Evolutionary conservation across 1,140 invertebrate species (phyloP).

Genomic region (Chymomyza costata): DNA sequence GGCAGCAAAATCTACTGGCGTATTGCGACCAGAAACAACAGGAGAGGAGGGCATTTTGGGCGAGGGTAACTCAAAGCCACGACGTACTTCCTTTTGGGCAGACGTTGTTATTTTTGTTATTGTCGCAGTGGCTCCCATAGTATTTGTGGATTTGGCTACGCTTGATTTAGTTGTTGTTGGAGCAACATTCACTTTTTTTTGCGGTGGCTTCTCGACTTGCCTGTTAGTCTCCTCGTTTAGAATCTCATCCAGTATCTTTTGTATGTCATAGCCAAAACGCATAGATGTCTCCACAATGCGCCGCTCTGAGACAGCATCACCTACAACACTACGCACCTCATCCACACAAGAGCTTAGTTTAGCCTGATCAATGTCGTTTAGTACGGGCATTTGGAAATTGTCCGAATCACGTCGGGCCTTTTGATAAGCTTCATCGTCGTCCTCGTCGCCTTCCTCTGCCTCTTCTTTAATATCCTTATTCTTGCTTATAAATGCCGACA

Average conservation of each 20-base stretch:
- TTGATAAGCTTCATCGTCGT: slow-evolving; percentile 50
- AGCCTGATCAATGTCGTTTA: slow-evolving; percentile 82
- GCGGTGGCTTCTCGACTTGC: slow-evolving; percentile 20
- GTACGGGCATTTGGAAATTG: slow-evolving; percentile 76
- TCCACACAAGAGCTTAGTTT: slow-evolving; percentile 90
- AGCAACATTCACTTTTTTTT: slow-evolving; percentile 18
- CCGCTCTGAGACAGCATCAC: slow-evolving; percentile 84
- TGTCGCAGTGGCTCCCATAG: slow-evolving; percentile 26
- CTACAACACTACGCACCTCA: slow-evolving; percentile 86
- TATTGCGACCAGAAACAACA: slow-evolving; percentile 77
- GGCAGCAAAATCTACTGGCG: slow-evolving; percentile 59
- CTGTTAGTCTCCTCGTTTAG: slow-evolving; percentile 76
- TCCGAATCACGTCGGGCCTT: slow-evolving; percentile 68
- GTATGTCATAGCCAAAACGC: slow-evolving; percentile 82
- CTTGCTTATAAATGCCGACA: slow-evolving; percentile 82
- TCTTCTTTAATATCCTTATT: slow-evolving; percentile 86
- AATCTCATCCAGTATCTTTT: slow-evolving; percentile 83
- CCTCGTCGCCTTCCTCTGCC: slow-evolving; percentile 77
- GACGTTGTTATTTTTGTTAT: slow-evolving; percentile 43
- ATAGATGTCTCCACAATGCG: slow-evolving; percentile 82
- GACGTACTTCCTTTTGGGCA: slow-evolving; percentile 56
- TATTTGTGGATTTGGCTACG: slow-evolving; percentile 13
- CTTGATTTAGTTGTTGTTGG: not conserved
- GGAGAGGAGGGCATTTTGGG: slow-evolving; percentile 77
- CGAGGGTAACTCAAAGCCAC: slow-evolving; percentile 76